Percentiles rank a stretch among this genome's conserved stretches.
Conservation (phyloP, 2,113 vertebrate species). For the Circaetus gallicus region DNA sequence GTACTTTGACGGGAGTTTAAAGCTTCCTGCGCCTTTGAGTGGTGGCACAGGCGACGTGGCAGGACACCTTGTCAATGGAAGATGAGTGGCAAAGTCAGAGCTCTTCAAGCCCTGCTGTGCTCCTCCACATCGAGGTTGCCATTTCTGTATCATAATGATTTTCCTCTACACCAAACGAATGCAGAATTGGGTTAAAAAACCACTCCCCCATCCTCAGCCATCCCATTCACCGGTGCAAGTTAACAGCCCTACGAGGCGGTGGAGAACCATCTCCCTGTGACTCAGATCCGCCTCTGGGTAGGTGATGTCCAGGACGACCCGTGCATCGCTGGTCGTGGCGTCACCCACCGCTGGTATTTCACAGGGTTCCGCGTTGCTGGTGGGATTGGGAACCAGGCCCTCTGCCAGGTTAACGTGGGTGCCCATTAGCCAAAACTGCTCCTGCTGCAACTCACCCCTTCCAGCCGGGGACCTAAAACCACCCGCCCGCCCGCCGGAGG, state of each 20-base stretch:
- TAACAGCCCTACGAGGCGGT: accelerated
- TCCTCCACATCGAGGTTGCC: accelerated
- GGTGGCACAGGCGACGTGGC: background rate
- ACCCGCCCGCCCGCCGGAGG: accelerated
- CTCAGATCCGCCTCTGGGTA: background rate
- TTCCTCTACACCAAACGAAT: background rate
- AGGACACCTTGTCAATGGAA: background rate
- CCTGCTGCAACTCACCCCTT: background rate
- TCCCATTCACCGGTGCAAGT: background rate
- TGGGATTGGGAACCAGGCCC: background rate
- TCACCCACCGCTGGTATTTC: background rate
- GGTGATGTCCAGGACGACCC: background rate
- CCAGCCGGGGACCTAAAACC: background rate
- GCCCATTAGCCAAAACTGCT: background rate
- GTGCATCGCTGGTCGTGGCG: accelerated
- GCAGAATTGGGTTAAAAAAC: background rate
- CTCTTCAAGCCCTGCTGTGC: background rate
- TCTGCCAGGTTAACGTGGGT: accelerated
- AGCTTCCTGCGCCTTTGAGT: background rate
- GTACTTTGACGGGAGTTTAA: background rate
- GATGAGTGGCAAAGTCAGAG: background rate
- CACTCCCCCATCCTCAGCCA: background rate
- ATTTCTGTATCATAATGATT: accelerated
- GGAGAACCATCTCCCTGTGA: background rate
- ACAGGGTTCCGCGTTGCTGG: background rate